Evolutionary conservation across 2,797 vertebrate genomes (phyloP), one percentile per base, ranked within the genome.

Genomic region (Babyrousa celebensis): DNA sequence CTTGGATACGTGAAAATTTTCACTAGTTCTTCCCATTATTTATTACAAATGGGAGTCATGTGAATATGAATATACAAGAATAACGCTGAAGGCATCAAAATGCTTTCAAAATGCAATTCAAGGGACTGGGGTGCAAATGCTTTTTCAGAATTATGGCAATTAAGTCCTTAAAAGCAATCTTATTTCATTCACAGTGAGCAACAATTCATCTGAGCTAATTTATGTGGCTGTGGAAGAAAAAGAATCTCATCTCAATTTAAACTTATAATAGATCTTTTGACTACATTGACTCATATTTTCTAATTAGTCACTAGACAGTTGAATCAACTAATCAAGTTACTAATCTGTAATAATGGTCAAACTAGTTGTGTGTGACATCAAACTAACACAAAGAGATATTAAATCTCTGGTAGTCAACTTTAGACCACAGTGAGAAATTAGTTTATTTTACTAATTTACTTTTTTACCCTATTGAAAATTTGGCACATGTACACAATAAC

Each of bases 151-250:
- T 89, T 68, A 84, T 40, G 54, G 43, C 72, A 94, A 25, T 79
- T 93, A 80, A 88, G 68, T 85, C 68, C 63, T 96, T 71, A 65
- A 79, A 89, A 87, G 48, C 43, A 23, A 48, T 89, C 40, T 94
- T 83, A 83, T 82, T 95, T 87, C 60, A 89, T 63, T 92, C 10
- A 21, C 43, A 6, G 27, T 40, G 54, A 93, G 52, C n/a, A 92
- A 60, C 65, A 89, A 60, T 75, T 72, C 62, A 54, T 78, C 23
- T 43, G 43, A 92, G 80, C 60, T 83, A 48, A 79, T 52, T 92
- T 89, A 70, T 72, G 40, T 78, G 58, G 12, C 63, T 65, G 11
- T 91, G 52, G 9, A 85, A 68, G 67, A 67, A 89, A 94, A 87
- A 77, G 10, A 36, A 77, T 36, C n/a, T 70, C 48, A 21, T 79